These are phyloP conservation scores for Naja naja DNA, from an alignment of 2,113 vertebrate species.

Conservation along the genomic window DNA sequence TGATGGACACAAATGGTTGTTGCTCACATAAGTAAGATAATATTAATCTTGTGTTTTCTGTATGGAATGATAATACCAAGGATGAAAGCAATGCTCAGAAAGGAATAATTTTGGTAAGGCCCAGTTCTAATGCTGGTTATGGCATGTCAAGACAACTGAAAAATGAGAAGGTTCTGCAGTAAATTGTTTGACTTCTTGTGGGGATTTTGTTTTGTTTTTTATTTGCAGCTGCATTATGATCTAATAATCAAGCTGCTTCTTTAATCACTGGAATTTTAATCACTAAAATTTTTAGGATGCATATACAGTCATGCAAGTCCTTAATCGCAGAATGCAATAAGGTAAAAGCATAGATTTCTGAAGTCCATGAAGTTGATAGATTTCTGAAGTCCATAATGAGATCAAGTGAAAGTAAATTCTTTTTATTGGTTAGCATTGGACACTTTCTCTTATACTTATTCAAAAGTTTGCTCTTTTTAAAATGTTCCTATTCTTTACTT, in stretches of 20 bases:
- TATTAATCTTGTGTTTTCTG: constrained; percentile 51
- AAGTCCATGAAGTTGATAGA: neutral
- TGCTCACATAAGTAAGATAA: constrained; percentile 60
- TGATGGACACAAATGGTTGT: constrained; percentile 55
- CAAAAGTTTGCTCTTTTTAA: neutral
- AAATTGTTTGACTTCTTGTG: neutral
- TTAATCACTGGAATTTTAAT: neutral
- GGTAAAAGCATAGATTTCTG: neutral
- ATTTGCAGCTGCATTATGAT: neutral
- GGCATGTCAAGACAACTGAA: constrained; percentile 15
- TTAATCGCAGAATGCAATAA: neutral
- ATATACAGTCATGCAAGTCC: neutral
- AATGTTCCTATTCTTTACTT: neutral
- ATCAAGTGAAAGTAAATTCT: neutral
- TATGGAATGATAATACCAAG: constrained; percentile 34
- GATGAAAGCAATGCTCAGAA: constrained; percentile 47
- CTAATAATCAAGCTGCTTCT: neutral
- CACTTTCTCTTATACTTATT: neutral
- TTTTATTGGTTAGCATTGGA: neutral
- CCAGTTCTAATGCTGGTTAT: constrained; percentile 22
- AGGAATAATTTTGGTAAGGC: constrained; percentile 39
- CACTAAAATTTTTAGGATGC: neutral
- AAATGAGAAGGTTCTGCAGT: neutral
- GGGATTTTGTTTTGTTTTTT: neutral
- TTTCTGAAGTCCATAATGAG: neutral